phyloP scores from a whole-genome alignment of 1,140 invertebrate genomes.

The Callitettix versicolor region DNA sequence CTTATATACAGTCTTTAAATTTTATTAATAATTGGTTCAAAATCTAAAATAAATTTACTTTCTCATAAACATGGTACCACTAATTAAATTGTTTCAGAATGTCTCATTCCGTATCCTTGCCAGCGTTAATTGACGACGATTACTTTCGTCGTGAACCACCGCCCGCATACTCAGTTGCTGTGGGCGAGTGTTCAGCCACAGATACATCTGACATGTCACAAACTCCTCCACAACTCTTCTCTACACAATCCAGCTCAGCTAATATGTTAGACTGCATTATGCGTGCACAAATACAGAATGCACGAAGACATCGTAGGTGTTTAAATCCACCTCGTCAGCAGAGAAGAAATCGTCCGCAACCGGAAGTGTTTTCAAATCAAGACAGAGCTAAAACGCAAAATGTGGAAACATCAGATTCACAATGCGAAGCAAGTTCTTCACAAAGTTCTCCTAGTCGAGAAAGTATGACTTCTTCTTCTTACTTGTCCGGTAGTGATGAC shows the following conservation, averaged over 20 bases:
- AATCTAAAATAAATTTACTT: too few species aligned
- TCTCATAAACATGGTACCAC: too few species aligned
- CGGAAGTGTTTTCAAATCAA: neutral
- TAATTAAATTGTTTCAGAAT: slow-evolving; percentile 11
- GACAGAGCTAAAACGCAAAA: neutral
- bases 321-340: neutral
- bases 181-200: slow-evolving; percentile 12
- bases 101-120: slow-evolving; percentile 18
- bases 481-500: slow-evolving; percentile 20
- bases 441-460: slow-evolving; percentile 22
- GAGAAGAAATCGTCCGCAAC: slow-evolving; percentile 1
- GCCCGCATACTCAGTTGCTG: slow-evolving; percentile 27
- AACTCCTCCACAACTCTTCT: neutral
- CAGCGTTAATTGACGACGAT: slow-evolving; percentile 24
- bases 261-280: neutral
- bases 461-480: slow-evolving; percentile 23
- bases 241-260: neutral
- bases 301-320: neutral
- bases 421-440: slow-evolving; percentile 18
- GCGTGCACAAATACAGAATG: neutral
- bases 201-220: neutral
- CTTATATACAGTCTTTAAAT: too few species aligned
- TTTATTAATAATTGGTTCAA: too few species aligned
- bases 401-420: slow-evolving; percentile 4
- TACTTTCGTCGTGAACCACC: slow-evolving; percentile 27